Evolutionary conservation across 2,888 invertebrate genomes (phyloP), one percentile per base, ranked within the genome.

Genomic region (Scaptomyza cyrtandrae): DNA sequence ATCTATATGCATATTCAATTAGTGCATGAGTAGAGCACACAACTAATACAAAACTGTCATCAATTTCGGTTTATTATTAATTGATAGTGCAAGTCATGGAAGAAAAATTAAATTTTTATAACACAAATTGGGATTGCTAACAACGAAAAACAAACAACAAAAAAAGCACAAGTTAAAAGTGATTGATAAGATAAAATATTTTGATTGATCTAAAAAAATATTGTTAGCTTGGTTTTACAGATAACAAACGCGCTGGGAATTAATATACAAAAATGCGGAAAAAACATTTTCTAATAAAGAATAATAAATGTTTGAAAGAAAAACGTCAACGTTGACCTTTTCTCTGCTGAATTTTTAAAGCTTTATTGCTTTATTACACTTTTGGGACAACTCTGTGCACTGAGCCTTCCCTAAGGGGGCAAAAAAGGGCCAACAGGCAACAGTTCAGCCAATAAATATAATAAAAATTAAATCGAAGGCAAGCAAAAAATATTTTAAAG

Each of bases 111-210:
- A 31, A 37, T 37, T 62, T 63, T 16, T 6, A 44, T 39, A n/a
- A 24, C 16, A 6, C 13, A 16, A 6, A 19, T 10, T 6, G 11
- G 6, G 6, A n/a, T 37, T 6, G 6, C 2, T 6, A n/a, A 10
- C 27, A 16, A n/a, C 9, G 10, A 27, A 0, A 43, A 56, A n/a
- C n/a, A n/a, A n/a, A n/a, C n/a, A n/a, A n/a, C n/a, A n/a, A n/a
- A n/a, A n/a, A n/a, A n/a, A n/a, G n/a, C n/a, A n/a, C n/a, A n/a
- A n/a, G n/a, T n/a, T n/a, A n/a, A n/a, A n/a, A n/a, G n/a, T n/a
- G 62, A 62, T 62, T 62, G 48, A 62, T 62, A 13, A 19, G 10
- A 48, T 13, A 16, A 24, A 53, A 49, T 44, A 43, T 35, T 48
- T 63, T 50, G 35, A 63, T 62, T 19, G 63, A 63, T 62, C 16